phyloP scores from a whole-genome alignment of 2,113 vertebrate species.

The Bufo bufo region DNA sequence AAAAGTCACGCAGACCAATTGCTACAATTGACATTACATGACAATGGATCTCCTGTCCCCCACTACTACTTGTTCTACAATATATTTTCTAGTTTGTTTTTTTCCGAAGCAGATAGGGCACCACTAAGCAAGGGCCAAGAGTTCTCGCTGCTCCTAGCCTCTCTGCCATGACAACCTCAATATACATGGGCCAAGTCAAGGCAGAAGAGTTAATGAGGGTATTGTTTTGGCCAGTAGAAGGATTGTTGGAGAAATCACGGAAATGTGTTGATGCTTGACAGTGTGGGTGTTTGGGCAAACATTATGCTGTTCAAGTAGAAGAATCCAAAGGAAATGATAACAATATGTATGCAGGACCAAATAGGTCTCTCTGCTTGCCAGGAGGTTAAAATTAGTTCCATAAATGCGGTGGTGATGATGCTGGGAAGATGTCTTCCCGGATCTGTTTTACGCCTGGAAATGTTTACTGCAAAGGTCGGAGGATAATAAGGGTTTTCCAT shows the following conservation, averaged over 20 bases:
- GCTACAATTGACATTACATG: neutral
- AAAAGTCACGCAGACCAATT: neutral
- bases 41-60: neutral
- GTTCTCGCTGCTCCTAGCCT: neutral
- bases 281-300: constrained; percentile 12
- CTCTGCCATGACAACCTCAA: neutral
- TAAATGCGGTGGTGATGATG: constrained; percentile 5
- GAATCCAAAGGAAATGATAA: neutral
- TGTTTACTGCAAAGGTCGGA: neutral
- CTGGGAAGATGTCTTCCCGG: neutral
- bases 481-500: neutral
- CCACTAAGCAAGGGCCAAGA: neutral
- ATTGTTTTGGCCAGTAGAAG: neutral
- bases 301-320: neutral
- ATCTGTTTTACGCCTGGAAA: neutral
- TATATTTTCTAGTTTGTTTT: neutral
- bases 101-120: neutral
- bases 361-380: neutral
- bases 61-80: neutral
- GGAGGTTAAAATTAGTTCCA: constrained; percentile 5
- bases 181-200: neutral
- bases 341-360: neutral
- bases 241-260: neutral
- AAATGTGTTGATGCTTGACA: neutral
- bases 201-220: neutral